Evolutionary conservation across 2,113 vertebrate genomes (phyloP).

Genomic region (Pica pica): DNA sequence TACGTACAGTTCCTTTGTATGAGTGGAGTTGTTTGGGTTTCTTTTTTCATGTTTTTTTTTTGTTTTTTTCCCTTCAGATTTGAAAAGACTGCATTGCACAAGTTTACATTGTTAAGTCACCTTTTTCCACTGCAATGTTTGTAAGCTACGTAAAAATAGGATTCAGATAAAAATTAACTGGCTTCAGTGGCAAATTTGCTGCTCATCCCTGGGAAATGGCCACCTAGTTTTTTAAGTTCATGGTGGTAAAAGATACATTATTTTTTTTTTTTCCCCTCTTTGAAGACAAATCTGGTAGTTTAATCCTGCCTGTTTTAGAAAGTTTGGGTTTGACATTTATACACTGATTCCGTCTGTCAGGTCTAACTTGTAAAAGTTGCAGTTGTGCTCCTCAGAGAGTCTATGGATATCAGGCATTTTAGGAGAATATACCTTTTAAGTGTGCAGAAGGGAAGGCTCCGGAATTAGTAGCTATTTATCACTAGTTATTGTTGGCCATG

Average conservation of each 20-base stretch:
- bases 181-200: neutral
- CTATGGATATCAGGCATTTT: neutral
- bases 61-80: accelerated
- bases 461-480: neutral
- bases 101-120: neutral
- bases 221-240: neutral
- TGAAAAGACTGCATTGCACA: neutral
- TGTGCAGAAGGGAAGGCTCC: neutral
- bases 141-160: neutral
- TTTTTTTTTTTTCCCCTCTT: accelerated
- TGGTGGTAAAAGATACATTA: neutral
- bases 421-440: neutral
- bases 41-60: neutral
- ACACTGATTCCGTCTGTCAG: neutral
- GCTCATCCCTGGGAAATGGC: neutral
- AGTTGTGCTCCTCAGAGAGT: neutral
- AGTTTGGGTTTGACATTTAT: neutral
- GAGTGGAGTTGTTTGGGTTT: too few species aligned
- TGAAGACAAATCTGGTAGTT: neutral
- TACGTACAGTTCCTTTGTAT: neutral
- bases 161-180: neutral
- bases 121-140: neutral
- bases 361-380: neutral
- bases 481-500: neutral
- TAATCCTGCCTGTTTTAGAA: neutral